A percentile compares a stretch with the other conserved stretches of the same genome.
These are phyloP conservation scores for Plagodis dolabraria DNA, from an alignment of 2,888 invertebrate species.

Conservation along the genomic window DNA sequence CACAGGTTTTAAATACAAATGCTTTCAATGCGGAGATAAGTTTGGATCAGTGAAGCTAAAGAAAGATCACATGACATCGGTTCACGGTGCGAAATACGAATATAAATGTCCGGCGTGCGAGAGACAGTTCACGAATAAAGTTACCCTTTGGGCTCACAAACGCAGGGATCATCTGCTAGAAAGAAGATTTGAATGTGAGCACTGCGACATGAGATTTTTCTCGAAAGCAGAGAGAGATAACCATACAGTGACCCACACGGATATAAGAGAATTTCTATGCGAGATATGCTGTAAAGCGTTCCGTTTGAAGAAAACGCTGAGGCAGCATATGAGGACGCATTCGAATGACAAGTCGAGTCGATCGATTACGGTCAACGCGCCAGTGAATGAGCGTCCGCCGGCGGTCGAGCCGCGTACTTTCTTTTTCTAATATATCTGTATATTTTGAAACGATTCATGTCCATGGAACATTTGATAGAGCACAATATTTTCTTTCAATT, in stretches of 20 bases:
- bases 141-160: constrained; percentile 55
- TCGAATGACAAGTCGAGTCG: constrained; percentile 21
- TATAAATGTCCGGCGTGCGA: constrained; percentile 62
- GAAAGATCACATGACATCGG: constrained; percentile 54
- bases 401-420: constrained; percentile 27
- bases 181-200: constrained; percentile 54
- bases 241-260: constrained; percentile 57
- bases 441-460: no score
- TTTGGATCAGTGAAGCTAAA: constrained; percentile 59
- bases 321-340: constrained; percentile 59
- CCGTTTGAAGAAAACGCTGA: constrained; percentile 58
- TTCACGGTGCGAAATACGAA: constrained; percentile 52
- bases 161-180: constrained; percentile 65
- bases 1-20: constrained; percentile 59
- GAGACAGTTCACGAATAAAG: constrained; percentile 51
- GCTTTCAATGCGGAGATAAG: constrained; percentile 61
- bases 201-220: constrained; percentile 61
- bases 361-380: constrained; percentile 24
- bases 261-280: constrained; percentile 56
- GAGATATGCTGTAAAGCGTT: constrained; percentile 57
- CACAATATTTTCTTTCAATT: neutral
- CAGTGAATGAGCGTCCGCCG: constrained; percentile 35
- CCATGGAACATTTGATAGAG: neutral
- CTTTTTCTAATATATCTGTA: constrained; percentile 28
- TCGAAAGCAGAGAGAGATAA: constrained; percentile 50